Evolutionary conservation across 2,113 vertebrate genomes (phyloP), one percentile per base, ranked within the genome.

Genomic region (Coracopsis vasa): DNA sequence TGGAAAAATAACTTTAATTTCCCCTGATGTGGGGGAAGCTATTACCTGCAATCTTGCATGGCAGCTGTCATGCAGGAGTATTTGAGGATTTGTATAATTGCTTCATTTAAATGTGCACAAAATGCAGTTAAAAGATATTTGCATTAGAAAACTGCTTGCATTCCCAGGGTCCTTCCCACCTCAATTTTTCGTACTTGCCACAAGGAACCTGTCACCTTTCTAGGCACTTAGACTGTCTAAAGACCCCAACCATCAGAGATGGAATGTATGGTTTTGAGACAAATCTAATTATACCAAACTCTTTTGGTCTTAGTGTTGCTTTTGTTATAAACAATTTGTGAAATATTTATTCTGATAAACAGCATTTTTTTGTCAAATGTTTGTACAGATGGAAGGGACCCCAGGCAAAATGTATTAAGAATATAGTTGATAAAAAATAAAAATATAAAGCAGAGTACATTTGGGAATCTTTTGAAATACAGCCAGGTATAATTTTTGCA

Each of bases 21-120:
- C 1, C 1, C 2, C 10, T 19, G 17, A n/a, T 5, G 7, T 27
- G 7, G 9, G 18, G 72, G 10, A 39, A 75, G 5, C 7, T 77
- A 11, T 69, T 77, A 16, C 53, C 27, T 44, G 39, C 39, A 51
- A 29, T 48, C 21, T 83, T 83, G 24, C 19, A 31, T 58, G 92
- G 20, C 11, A 50, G 13, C 6, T 77, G 11, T 56, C 4, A 8
- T 77, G 25, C 41, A 77, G 51, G 14, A 92, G 15, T 58, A 62
- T 5, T 35, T 50, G 42, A 93, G 16, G n/a, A 53, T 92, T 48
- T 78, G 29, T 83, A 45, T 41, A 72, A 65, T 8, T 56, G 2
- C 11, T 70, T 70, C 25, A 18, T 72, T 88, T 88, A 15, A 18
- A 65, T 51, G 6, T 45, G 27, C 47, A 54, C 27, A 72, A 25